Evolutionary conservation across 2,797 vertebrate genomes (phyloP).

Genomic region (Morus bassanus): DNA sequence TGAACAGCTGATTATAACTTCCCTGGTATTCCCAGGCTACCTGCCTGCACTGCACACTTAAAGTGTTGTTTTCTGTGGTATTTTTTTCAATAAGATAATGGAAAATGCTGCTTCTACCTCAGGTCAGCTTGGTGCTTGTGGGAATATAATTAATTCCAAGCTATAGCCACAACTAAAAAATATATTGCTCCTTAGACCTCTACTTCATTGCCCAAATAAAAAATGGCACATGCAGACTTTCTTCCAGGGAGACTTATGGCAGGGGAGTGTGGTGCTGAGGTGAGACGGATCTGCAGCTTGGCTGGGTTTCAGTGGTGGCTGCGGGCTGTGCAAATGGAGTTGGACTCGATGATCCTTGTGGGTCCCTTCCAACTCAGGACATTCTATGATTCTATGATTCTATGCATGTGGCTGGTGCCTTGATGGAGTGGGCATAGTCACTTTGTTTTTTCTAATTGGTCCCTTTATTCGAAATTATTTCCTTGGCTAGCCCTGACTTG

Average conservation of each 20-base stretch:
- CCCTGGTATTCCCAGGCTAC: not conserved
- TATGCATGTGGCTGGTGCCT: not conserved
- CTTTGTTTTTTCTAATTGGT: not conserved
- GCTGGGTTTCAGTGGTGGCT: not conserved
- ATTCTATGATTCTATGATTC: too few relatives aligned
- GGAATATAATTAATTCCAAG: slow-evolving; percentile 29
- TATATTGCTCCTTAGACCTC: slow-evolving; percentile 10
- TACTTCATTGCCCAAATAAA: not conserved
- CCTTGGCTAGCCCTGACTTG: not conserved
- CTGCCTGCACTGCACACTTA: not conserved
- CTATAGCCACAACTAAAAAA: slow-evolving; percentile 14
- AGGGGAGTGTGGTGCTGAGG: not conserved
- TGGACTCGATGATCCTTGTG: too few relatives aligned
- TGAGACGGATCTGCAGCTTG: accelerated
- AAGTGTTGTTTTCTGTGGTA: not conserved
- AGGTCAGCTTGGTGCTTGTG: not conserved
- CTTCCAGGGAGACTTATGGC: not conserved
- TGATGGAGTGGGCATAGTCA: accelerated
- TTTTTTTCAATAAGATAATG: slow-evolving; percentile 8
- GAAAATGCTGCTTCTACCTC: not conserved
- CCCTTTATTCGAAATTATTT: not conserved
- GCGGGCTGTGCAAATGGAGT: not conserved
- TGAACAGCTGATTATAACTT: not conserved
- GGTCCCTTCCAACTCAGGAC: too few relatives aligned
- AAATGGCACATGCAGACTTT: not conserved